A percentile compares a stretch with the other conserved stretches of the same genome.
phyloP scores from a whole-genome alignment of 2,888 invertebrate species.

The Papilio demoleus region DNA sequence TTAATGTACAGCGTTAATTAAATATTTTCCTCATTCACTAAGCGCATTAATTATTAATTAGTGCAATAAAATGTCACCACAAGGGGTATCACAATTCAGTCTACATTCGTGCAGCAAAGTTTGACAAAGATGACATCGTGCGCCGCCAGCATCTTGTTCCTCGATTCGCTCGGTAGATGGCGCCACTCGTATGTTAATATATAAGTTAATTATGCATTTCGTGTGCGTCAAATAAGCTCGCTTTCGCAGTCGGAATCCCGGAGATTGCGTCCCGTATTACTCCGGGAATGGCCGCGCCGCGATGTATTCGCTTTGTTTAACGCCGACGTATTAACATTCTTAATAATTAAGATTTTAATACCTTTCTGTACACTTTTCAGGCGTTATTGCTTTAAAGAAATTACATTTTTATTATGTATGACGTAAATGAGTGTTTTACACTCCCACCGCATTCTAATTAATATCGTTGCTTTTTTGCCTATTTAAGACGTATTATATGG shows the following conservation, averaged over 20 bases:
- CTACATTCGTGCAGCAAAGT: not conserved
- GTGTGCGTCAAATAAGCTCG: conserved; percentile 70
- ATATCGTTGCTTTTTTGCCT: too few relatives aligned
- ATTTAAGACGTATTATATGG: too few relatives aligned
- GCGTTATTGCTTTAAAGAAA: not conserved
- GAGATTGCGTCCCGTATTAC: conserved; percentile 59
- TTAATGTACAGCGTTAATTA: not conserved
- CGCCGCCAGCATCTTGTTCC: conserved; percentile 31
- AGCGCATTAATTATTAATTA: not conserved
- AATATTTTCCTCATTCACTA: not conserved
- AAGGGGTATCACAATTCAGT: not conserved
- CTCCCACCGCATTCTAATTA: too few relatives aligned
- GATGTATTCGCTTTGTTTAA: conserved; percentile 49
- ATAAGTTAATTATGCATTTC: conserved; percentile 77
- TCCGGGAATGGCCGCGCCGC: conserved; percentile 41
- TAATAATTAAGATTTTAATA: conserved; percentile 21
- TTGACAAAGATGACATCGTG: conserved; percentile 1
- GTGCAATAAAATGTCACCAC: not conserved
- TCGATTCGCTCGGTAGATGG: conserved; percentile 34
- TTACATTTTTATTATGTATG: not conserved
- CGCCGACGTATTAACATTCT: conserved; percentile 2
- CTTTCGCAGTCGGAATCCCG: conserved; percentile 52
- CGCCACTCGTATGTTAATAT: conserved; percentile 39
- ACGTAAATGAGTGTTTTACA: not conserved
- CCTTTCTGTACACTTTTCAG: not conserved